Conservation (phyloP, 2,113 vertebrate genomes). For the Theropithecus gelada region DNA sequence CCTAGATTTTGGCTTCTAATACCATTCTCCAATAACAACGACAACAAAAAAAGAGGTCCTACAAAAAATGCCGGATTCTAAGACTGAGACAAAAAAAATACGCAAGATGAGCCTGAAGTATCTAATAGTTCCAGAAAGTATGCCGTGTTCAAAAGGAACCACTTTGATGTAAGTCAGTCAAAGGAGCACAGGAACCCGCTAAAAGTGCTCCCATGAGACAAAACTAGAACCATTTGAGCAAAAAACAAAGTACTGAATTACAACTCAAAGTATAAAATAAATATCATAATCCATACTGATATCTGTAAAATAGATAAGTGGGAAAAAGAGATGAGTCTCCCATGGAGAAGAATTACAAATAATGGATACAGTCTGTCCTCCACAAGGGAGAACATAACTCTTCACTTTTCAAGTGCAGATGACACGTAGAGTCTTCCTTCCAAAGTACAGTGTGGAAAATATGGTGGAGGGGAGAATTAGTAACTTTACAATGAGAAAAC, state of each 20-base stretch:
- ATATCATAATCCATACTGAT: not conserved
- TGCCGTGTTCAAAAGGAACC: not conserved
- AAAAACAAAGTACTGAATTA: not conserved
- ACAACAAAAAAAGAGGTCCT: not conserved
- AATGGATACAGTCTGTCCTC: not conserved
- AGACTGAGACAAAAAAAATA: not conserved
- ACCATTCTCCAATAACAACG: too few species aligned
- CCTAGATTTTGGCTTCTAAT: not conserved
- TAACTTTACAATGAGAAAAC: not conserved
- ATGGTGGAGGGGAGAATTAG: fast-evolving
- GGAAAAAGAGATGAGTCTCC: not conserved
- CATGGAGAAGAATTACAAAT: not conserved
- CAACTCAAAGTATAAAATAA: not conserved
- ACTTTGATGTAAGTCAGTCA: too few species aligned
- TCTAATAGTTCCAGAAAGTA: not conserved
- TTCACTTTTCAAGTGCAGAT: not conserved
- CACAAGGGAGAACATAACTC: not conserved
- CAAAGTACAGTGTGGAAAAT: not conserved
- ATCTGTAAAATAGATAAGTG: not conserved
- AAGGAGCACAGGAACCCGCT: fast-evolving
- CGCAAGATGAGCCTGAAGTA: not conserved
- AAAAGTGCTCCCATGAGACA: not conserved
- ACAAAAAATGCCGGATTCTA: not conserved
- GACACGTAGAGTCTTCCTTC: not conserved
- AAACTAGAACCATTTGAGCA: not conserved